These are phyloP conservation scores for Montipora cactus DNA, from an alignment of 64 coral and sea anemone genomes.

Conservation along the genomic window DNA sequence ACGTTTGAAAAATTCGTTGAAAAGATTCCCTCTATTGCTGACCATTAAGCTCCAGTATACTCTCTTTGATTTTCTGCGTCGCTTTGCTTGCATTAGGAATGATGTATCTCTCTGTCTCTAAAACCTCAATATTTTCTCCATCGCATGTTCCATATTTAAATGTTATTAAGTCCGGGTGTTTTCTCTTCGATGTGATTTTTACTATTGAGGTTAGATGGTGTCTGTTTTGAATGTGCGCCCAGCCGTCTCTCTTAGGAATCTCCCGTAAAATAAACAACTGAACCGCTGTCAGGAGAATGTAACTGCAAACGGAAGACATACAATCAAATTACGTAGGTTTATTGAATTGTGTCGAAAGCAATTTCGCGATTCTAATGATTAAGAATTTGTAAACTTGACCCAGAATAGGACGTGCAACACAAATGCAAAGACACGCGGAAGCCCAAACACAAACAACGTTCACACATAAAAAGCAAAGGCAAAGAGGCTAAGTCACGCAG, in stretches of 20 bases:
- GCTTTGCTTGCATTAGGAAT: slow-evolving; percentile 96
- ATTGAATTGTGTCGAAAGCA: too few species aligned
- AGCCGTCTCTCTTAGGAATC: slow-evolving; percentile 79
- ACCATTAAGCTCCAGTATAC: slow-evolving; percentile 79
- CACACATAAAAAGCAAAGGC: too few species aligned
- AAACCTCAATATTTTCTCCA: slow-evolving; percentile 62
- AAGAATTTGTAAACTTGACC: too few species aligned
- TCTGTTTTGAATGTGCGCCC: slow-evolving; percentile 90
- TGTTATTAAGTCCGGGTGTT: slow-evolving; percentile 95
- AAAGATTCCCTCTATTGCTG: slow-evolving; percentile 1
- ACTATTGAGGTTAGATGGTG: slow-evolving; percentile 76
- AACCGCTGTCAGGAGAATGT: slow-evolving; percentile 87
- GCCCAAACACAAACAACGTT: too few species aligned
- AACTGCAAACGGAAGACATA: slow-evolving; percentile 48
- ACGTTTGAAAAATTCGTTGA: background rate
- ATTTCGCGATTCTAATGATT: too few species aligned
- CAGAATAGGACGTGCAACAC: too few species aligned
- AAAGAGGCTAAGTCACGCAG: too few species aligned
- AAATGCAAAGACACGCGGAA: too few species aligned
- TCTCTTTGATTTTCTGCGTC: slow-evolving; percentile 93
- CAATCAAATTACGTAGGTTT: too few species aligned
- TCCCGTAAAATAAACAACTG: slow-evolving; percentile 93
- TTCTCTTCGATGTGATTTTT: slow-evolving; percentile 96
- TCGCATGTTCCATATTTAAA: slow-evolving; percentile 80
- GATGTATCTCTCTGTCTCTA: slow-evolving; percentile 77